These are phyloP conservation scores for Tangara arthus DNA, from an alignment of 2,797 vertebrate species.

Conservation along the genomic window DNA sequence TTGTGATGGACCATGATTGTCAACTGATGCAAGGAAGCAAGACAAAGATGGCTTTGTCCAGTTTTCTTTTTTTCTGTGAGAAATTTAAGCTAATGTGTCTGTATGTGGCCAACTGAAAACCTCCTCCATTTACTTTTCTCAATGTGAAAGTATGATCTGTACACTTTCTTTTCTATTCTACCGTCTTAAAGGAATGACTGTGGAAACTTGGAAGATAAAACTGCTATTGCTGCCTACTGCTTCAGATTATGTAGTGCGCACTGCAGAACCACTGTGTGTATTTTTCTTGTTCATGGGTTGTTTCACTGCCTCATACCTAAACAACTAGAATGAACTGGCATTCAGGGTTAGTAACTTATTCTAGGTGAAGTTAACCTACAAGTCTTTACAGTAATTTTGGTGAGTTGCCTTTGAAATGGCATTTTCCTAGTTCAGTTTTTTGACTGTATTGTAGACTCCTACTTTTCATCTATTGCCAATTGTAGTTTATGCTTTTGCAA, in stretches of 20 bases:
- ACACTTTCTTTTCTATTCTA: neutral
- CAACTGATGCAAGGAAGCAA: constrained; percentile 52
- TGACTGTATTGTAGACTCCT: neutral
- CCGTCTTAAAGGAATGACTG: constrained; percentile 13
- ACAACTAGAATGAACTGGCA: constrained; percentile 82
- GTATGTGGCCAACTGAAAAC: constrained; percentile 44
- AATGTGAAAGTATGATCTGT: neutral
- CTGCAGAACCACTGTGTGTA: constrained; percentile 80
- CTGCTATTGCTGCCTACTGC: constrained; percentile 75
- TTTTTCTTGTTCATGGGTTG: constrained; percentile 85
- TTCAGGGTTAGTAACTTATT: constrained; percentile 75
- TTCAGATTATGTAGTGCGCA: constrained; percentile 82
- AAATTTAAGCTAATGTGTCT: constrained; percentile 10
- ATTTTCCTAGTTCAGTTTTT: constrained; percentile 44
- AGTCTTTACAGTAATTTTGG: constrained; percentile 42
- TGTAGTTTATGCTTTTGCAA: neutral
- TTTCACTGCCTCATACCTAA: constrained; percentile 84
- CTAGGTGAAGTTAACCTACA: constrained; percentile 50
- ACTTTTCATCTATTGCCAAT: neutral
- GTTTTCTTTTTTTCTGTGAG: constrained; percentile 15
- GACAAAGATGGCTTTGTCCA: constrained; percentile 67
- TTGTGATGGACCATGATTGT: constrained; percentile 57
- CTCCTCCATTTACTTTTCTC: constrained; percentile 17
- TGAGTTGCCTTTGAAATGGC: constrained; percentile 9
- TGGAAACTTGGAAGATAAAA: constrained; percentile 74